A percentile compares a stretch with the other conserved stretches of the same genome.
Conservation (phyloP, 2,797 vertebrate genomes). For the Limosa lapponica region DNA sequence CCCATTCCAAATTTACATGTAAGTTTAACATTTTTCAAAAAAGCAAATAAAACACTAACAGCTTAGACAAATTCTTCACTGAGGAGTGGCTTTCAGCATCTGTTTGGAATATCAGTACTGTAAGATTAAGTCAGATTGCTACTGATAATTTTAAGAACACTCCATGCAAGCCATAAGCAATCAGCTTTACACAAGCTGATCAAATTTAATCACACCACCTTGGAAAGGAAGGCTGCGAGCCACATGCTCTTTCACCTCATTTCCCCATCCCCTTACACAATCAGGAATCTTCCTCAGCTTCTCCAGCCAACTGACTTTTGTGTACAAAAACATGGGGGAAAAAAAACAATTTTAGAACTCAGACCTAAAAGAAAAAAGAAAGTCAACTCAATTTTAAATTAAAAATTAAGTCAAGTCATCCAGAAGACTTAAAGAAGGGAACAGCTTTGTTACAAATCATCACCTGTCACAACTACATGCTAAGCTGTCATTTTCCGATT, state of each 20-base stretch:
- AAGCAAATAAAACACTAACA: constrained; percentile 5
- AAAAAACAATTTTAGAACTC: constrained; percentile 56
- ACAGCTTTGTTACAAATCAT: neutral
- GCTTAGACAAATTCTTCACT: neutral
- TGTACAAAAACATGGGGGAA: constrained; percentile 55
- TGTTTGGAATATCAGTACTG: neutral
- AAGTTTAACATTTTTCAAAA: neutral
- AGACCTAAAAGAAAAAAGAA: neutral
- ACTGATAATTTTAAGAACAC: constrained; percentile 38
- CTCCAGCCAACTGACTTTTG: constrained; percentile 83
- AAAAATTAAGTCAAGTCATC: neutral
- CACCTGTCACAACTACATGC: neutral
- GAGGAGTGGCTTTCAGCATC: constrained; percentile 40
- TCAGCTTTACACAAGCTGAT: constrained; percentile 73
- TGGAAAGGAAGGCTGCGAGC: constrained; percentile 75
- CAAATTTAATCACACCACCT: constrained; percentile 80
- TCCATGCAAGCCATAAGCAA: constrained; percentile 62
- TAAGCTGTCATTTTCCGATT: neutral
- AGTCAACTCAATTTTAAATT: neutral
- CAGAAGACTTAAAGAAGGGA: neutral
- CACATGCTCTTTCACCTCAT: constrained; percentile 80
- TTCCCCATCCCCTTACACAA: constrained; percentile 84
- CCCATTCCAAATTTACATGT: neutral
- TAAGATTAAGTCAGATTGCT: neutral
- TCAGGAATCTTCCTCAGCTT: constrained; percentile 85